Evolutionary conservation across 2,797 vertebrate species (phyloP).

Genomic region (Pseudocheirus occidentalis): DNA sequence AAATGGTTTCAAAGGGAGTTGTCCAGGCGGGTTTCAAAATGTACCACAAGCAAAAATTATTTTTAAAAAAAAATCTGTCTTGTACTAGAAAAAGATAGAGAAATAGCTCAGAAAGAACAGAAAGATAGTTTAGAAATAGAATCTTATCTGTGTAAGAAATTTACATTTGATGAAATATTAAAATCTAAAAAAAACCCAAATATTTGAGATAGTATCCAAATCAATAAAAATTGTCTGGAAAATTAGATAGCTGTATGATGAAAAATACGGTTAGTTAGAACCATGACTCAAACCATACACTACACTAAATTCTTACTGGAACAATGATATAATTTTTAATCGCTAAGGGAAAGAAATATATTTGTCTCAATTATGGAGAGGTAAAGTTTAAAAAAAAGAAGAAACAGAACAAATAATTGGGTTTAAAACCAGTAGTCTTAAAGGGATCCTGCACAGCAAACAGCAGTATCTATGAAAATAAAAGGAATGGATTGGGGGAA

Average conservation of each 20-base stretch:
- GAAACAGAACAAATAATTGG: background rate
- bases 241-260: background rate
- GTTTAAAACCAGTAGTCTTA: background rate
- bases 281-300: background rate
- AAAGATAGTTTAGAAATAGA: background rate
- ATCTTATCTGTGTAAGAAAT: background rate
- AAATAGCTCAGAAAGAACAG: background rate
- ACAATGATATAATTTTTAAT: background rate
- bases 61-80: background rate
- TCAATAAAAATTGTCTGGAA: background rate
- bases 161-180: background rate
- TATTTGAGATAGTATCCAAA: background rate
- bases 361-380: background rate
- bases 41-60: background rate
- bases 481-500: background rate
- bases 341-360: background rate
- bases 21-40: background rate
- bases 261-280: background rate
- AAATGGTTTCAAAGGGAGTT: background rate
- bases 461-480: background rate
- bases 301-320: background rate
- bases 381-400: too few species aligned
- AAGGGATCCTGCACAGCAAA: background rate
- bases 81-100: background rate
- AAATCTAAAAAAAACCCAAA: background rate